Conservation (phyloP, 2,888 invertebrate species). For the Synergus laeviventris region DNA sequence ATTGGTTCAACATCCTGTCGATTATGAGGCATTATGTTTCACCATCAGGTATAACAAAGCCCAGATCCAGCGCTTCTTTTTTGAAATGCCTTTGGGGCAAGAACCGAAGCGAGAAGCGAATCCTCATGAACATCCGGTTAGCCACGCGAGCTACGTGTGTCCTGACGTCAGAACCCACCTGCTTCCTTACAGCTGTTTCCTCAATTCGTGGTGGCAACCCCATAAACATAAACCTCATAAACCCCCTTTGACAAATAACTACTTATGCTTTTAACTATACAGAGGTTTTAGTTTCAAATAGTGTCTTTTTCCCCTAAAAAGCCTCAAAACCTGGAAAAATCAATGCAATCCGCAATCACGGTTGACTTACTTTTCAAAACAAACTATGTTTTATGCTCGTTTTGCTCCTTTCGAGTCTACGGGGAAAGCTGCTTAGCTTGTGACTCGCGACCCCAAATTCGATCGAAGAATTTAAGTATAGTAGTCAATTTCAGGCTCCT, state of each 20-base stretch:
- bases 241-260: conserved; percentile 52
- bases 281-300: neutral
- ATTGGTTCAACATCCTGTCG: conserved; percentile 38
- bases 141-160: conserved; percentile 72
- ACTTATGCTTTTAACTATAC: neutral
- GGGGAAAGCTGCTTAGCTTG: conserved; percentile 33
- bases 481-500: conserved; percentile 19
- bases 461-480: neutral
- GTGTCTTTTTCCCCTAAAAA: conserved; percentile 11
- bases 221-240: conserved; percentile 29
- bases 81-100: conserved; percentile 25
- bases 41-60: conserved; percentile 11
- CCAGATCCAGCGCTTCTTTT: conserved; percentile 23
- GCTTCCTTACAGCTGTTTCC: conserved; percentile 76
- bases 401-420: conserved; percentile 1
- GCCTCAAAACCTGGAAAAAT: neutral
- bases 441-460: conserved; percentile 34
- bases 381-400: conserved; percentile 1
- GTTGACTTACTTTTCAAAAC: conserved; percentile 30
- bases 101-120: conserved; percentile 45
- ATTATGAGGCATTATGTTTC: conserved; percentile 30
- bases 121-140: conserved; percentile 61
- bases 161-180: conserved; percentile 73
- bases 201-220: conserved; percentile 60
- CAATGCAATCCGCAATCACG: conserved; percentile 23